Conservation (phyloP, 64 coral and sea anemone genomes). For the Platygyra sinensis region DNA sequence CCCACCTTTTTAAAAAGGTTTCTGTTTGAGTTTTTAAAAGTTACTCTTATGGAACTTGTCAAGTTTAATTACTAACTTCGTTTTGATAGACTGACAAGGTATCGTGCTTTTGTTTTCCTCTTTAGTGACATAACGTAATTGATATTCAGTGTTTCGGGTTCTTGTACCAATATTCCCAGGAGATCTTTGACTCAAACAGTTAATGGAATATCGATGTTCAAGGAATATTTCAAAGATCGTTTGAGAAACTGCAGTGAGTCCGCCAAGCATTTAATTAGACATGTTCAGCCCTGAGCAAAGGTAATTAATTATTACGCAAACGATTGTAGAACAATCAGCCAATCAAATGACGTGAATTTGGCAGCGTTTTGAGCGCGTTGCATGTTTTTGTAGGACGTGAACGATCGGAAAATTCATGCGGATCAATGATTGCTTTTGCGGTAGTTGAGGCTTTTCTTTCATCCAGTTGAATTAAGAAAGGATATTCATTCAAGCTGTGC, state of each 20-base stretch:
- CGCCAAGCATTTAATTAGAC: not conserved
- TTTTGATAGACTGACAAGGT: not conserved
- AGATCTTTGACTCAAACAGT: not conserved
- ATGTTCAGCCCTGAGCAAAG: constrained; percentile 1
- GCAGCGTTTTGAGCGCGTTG: constrained; percentile 9
- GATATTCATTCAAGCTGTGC: constrained; percentile 25
- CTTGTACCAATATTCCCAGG: not conserved
- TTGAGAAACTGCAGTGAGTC: not conserved
- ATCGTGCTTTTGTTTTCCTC: not conserved
- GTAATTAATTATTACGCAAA: constrained; percentile 38
- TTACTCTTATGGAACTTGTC: not conserved
- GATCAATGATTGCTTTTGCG: not conserved
- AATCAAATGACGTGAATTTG: constrained; percentile 30
- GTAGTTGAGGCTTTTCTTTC: not conserved
- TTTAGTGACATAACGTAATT: not conserved
- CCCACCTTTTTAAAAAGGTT: not conserved
- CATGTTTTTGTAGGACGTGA: not conserved
- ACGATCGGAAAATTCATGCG: not conserved
- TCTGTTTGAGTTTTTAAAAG: not conserved
- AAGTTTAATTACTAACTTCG: not conserved
- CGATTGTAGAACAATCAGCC: constrained; percentile 5
- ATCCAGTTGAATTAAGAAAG: not conserved
- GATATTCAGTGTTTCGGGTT: not conserved
- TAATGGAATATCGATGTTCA: not conserved
- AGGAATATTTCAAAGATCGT: not conserved